Evolutionary conservation across 2,797 vertebrate species (phyloP), one percentile per base, ranked within the genome.

Genomic region (Ceryle rudis): DNA sequence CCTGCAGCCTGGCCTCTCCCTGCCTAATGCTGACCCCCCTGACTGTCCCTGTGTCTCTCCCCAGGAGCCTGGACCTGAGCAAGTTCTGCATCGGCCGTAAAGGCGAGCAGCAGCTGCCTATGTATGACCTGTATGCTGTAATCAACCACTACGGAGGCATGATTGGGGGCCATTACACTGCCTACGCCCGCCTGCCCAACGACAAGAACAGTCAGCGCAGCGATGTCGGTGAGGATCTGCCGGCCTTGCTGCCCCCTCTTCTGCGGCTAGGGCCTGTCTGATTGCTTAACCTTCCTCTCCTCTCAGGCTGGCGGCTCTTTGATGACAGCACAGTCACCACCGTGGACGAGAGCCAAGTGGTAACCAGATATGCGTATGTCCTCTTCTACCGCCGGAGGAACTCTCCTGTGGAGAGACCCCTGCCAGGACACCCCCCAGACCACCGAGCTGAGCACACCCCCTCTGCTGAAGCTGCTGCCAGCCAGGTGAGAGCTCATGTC

Each of bases 61-160:
- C 23, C 83, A 99, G 99, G 97, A 99, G 99, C 92, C 97, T 99
- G 97, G 99, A 99, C 96, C 98, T 99, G 77, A 99, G 99, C 96
- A 99, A 99, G 94, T 99, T 99, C 98, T 99, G 99, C 89, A 99
- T 99, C 1, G 99, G 99, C 75, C 99, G 99, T 97, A 99, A 99
- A 93, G 99, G 99, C 6, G 99, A 99, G 91, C 98, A 99, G 97
- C 99, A 99, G 86, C 98, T 99, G 12, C 99, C 99, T 5, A 98
- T 99, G 95, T 99, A 99, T 9, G 99, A 99, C 97, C 97, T 99
- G n/a, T 99, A 99, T 2, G 99, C 99, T 5, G 99, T 99, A 95
- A 99, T 99, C 94, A 99, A 99, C 97, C 99, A 99, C 98, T 99
- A 99, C 0, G 99, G 99, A 13, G 99, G 99, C 69, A 99, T 99